Conservation (phyloP, 1,140 invertebrate genomes). For the Zaprionus kolodkinae region DNA sequence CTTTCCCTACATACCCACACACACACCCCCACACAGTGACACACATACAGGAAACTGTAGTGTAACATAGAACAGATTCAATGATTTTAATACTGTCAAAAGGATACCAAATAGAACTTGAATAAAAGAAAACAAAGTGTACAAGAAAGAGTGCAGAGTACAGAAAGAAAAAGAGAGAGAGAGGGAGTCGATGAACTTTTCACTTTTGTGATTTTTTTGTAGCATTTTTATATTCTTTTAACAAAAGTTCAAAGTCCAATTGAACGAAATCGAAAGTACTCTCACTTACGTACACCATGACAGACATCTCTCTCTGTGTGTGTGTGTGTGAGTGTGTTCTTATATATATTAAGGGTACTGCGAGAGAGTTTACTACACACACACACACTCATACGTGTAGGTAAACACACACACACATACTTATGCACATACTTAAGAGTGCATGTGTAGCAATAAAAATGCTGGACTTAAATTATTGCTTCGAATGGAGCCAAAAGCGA, state of each 20-base stretch:
- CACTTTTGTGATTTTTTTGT: constrained; percentile 60
- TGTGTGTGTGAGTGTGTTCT: not conserved
- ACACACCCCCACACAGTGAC: not conserved
- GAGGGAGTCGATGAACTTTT: constrained; percentile 39
- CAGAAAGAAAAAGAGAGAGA: not conserved
- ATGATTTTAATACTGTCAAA: constrained; percentile 9
- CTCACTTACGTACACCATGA: constrained; percentile 32
- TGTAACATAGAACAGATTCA: not conserved
- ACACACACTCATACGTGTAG: constrained; percentile 10
- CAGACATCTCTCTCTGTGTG: not conserved
- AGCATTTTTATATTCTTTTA: constrained; percentile 74
- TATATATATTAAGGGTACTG: constrained; percentile 7
- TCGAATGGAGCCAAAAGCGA: constrained; percentile 68
- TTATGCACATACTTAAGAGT: constrained; percentile 52
- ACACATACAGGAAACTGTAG: not conserved
- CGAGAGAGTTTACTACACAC: constrained; percentile 4
- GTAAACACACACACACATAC: constrained; percentile 44
- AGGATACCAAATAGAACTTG: constrained; percentile 1
- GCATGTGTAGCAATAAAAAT: constrained; percentile 79
- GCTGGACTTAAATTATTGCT: constrained; percentile 81
- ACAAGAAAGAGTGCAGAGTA: constrained; percentile 20
- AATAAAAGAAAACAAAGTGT: constrained; percentile 13
- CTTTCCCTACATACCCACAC: not conserved
- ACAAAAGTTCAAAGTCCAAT: constrained; percentile 76
- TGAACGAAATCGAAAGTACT: constrained; percentile 79